Evolutionary conservation across 2,888 invertebrate species (phyloP).

Genomic region (Latrodectus hesperus): DNA sequence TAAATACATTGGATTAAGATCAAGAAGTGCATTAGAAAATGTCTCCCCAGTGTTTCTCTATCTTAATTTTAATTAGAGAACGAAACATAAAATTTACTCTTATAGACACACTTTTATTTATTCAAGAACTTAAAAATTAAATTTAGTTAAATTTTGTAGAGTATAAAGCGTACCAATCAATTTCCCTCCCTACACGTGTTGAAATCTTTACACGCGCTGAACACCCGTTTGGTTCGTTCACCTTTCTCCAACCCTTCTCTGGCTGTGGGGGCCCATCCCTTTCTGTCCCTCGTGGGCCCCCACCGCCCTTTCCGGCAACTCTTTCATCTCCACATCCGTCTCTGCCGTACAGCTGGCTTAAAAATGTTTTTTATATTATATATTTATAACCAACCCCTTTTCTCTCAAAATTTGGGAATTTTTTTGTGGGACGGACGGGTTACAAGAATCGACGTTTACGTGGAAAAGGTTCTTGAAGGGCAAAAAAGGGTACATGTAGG

Average conservation of each 20-base stretch:
- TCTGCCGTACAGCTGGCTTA: slow-evolving; percentile 45
- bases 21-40: too few species aligned
- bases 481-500: slow-evolving; percentile 53
- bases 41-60: too few species aligned
- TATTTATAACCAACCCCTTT: slow-evolving; percentile 39
- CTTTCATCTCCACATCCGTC: slow-evolving; percentile 46
- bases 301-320: slow-evolving; percentile 39
- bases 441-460: slow-evolving; percentile 30
- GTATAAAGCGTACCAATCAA: too few species aligned
- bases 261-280: slow-evolving; percentile 35
- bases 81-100: too few species aligned
- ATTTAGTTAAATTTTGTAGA: too few species aligned
- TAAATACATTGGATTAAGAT: too few species aligned
- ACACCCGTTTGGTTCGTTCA: slow-evolving; percentile 52
- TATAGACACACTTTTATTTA: too few species aligned
- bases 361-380: neutral
- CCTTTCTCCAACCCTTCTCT: slow-evolving; percentile 36
- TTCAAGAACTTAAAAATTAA: too few species aligned
- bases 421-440: slow-evolving; percentile 58
- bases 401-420: slow-evolving; percentile 21
- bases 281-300: slow-evolving; percentile 47
- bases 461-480: slow-evolving; percentile 55
- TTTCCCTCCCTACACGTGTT: neutral
- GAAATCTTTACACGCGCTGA: neutral
- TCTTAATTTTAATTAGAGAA: too few species aligned